Evolutionary conservation across 2,797 vertebrate species (phyloP).

Genomic region (Hippocampus kuda): DNA sequence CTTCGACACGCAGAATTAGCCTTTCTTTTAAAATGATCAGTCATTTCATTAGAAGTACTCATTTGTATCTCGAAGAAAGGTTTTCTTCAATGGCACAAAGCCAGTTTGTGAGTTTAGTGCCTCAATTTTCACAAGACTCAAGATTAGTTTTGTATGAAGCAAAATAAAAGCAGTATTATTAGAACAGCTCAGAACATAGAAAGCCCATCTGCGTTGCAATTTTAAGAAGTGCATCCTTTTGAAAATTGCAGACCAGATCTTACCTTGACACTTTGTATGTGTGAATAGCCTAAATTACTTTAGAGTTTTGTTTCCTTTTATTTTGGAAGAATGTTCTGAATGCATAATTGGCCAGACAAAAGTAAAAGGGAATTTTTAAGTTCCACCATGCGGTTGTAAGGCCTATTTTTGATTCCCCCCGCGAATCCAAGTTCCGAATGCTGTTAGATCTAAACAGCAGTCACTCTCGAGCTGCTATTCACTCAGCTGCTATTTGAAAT

Average conservation of each 20-base stretch:
- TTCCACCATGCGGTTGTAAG: not conserved
- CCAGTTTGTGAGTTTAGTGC: not conserved
- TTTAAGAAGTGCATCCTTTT: not conserved
- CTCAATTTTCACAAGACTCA: not conserved
- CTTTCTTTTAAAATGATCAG: not conserved
- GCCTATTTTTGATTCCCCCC: not conserved
- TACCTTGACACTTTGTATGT: not conserved
- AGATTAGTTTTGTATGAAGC: not conserved
- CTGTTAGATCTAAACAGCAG: conserved; percentile 21
- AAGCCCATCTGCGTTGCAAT: not conserved
- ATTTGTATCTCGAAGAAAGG: not conserved
- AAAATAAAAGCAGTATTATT: not conserved
- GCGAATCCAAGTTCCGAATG: conserved; percentile 6
- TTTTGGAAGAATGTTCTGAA: not conserved
- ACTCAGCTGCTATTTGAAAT: conserved; percentile 26
- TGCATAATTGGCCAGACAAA: not conserved
- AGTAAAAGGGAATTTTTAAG: not conserved
- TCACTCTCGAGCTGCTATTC: conserved; percentile 14
- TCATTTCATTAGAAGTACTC: not conserved
- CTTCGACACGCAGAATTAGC: not conserved
- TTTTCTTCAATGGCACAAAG: not conserved
- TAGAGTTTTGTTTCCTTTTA: not conserved
- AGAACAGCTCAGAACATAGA: not conserved
- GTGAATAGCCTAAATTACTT: not conserved
- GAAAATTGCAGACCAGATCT: not conserved